Percentiles rank a stretch among this genome's conserved stretches.
phyloP scores from a whole-genome alignment of 2,113 vertebrate genomes.

The Opisthocomus hoazin region DNA sequence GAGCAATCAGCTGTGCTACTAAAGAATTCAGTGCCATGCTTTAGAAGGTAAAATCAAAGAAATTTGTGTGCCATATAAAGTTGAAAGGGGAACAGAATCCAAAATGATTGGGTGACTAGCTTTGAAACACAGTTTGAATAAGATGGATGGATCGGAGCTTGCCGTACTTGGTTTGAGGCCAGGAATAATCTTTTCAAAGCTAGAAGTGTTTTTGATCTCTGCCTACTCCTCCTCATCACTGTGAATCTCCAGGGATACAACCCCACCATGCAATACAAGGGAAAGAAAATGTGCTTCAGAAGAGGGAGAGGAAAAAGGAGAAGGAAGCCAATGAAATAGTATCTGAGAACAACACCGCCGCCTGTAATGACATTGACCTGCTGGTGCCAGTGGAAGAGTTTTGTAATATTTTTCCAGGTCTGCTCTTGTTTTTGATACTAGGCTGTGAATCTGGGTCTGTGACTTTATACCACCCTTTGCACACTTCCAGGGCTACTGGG shows the following conservation, averaged over 20 bases:
- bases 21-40: slow-evolving; percentile 68
- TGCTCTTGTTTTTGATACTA: slow-evolving; percentile 57
- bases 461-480: background rate
- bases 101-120: slow-evolving; percentile 70
- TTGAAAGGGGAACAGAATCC: slow-evolving; percentile 64
- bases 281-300: slow-evolving; percentile 60
- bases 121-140: slow-evolving; percentile 74
- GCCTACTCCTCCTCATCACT: slow-evolving; percentile 71
- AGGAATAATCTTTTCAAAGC: slow-evolving; percentile 79
- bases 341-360: slow-evolving; percentile 60
- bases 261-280: slow-evolving; percentile 51
- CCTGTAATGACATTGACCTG: slow-evolving; percentile 52
- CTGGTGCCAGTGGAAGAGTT: slow-evolving; percentile 63
- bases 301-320: slow-evolving; percentile 62
- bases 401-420: slow-evolving; percentile 59
- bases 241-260: slow-evolving; percentile 73
- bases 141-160: slow-evolving; percentile 74
- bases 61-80: slow-evolving; percentile 75
- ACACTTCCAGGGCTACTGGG: background rate
- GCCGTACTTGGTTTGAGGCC: slow-evolving; percentile 73
- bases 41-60: slow-evolving; percentile 77
- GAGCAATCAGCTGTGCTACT: slow-evolving; percentile 55
- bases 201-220: slow-evolving; percentile 74
- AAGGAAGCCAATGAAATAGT: slow-evolving; percentile 63
- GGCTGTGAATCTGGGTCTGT: background rate